Evolutionary conservation across 1,140 invertebrate species (phyloP).

Genomic region (Helicorthomorpha holstii): DNA sequence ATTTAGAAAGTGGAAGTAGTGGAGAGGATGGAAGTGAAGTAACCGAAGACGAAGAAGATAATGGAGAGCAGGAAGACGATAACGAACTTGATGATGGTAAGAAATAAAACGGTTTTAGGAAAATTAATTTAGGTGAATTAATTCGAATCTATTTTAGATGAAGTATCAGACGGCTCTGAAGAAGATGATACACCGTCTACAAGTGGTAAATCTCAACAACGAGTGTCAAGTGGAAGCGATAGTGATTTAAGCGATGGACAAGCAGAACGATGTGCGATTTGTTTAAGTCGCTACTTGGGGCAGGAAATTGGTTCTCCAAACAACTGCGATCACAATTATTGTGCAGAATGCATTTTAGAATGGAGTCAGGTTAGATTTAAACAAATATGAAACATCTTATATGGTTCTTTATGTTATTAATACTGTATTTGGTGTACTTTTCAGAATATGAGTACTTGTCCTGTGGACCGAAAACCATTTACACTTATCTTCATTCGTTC

Average conservation of each 20-base stretch:
- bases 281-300: slow-evolving; percentile 34
- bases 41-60: neutral
- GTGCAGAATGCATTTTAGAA: slow-evolving; percentile 69
- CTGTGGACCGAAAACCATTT: slow-evolving; percentile 74
- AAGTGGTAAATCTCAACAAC: neutral
- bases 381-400: neutral
- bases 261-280: slow-evolving; percentile 52
- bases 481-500: slow-evolving; percentile 54
- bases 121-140: neutral
- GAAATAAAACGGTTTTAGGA: neutral
- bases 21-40: neutral
- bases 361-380: slow-evolving; percentile 52
- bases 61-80: neutral
- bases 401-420: neutral
- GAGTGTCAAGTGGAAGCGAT: neutral
- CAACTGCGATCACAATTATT: slow-evolving; percentile 74
- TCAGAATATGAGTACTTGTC: slow-evolving; percentile 84
- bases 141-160: neutral
- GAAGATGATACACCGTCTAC: neutral
- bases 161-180: neutral
- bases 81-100: neutral
- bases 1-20: neutral
- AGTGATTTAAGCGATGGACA: neutral
- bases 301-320: slow-evolving; percentile 69
- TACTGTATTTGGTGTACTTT: slow-evolving; percentile 10